A percentile compares a stretch with the other conserved stretches of the same genome.
Conservation (phyloP, 2,797 vertebrate genomes). For the Phrynocephalus vlangalii region DNA sequence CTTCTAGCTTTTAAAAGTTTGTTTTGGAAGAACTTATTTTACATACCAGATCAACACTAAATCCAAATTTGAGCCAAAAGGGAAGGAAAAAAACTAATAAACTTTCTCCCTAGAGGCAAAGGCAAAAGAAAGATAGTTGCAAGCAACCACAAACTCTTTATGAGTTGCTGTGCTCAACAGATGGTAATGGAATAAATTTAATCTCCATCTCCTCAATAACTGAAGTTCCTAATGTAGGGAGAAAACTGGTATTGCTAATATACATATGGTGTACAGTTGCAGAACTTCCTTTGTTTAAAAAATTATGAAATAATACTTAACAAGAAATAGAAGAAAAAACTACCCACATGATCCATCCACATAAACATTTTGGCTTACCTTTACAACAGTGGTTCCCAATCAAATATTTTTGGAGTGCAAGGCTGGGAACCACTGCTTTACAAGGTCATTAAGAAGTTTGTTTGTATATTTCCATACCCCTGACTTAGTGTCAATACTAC, state of each 20-base stretch:
- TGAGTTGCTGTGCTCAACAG: not conserved
- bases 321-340: not conserved
- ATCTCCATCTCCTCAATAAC: not conserved
- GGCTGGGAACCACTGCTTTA: too few relatives aligned
- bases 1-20: not conserved
- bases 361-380: too few relatives aligned
- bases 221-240: slow-evolving; percentile 6
- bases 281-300: not conserved
- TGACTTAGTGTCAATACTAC: too few relatives aligned
- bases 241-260: slow-evolving; percentile 5
- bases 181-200: slow-evolving; percentile 4
- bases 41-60: slow-evolving; percentile 12
- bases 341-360: too few relatives aligned
- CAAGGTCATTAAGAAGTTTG: too few relatives aligned
- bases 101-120: slow-evolving; percentile 16
- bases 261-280: not conserved
- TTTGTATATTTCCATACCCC: too few relatives aligned
- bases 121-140: not conserved
- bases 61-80: not conserved
- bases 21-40: not conserved
- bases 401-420: too few relatives aligned
- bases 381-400: too few relatives aligned
- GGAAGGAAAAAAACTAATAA: not conserved
- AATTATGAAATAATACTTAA: not conserved
- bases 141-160: not conserved